Conservation (phyloP, 1,140 invertebrate genomes). For the Orchesella cincta region DNA sequence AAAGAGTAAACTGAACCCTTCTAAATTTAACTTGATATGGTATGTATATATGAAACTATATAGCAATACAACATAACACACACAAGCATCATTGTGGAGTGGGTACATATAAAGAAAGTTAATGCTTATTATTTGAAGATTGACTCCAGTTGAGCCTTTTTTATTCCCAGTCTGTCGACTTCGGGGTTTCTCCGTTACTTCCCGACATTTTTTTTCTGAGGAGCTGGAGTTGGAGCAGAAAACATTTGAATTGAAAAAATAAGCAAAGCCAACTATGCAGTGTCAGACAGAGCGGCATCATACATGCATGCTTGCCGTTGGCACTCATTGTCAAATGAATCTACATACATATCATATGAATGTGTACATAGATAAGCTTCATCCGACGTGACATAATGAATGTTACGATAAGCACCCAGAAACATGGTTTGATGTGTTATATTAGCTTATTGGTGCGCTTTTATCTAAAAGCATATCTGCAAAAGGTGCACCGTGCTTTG, state of each 20-base stretch:
- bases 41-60: too few relatives aligned
- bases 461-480: background rate
- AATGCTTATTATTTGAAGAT: too few relatives aligned
- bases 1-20: background rate
- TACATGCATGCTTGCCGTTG: too few relatives aligned
- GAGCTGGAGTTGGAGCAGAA: too few relatives aligned
- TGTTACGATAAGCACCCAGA: background rate
- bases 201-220: conserved; percentile 12
- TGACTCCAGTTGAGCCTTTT: conserved; percentile 17
- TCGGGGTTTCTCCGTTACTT: background rate
- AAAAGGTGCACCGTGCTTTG: too few relatives aligned
- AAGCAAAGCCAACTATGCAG: background rate
- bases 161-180: background rate
- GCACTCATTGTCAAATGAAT: too few relatives aligned
- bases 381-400: background rate
- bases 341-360: too few relatives aligned
- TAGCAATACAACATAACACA: too few relatives aligned
- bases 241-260: conserved; percentile 2
- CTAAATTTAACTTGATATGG: conserved; percentile 14
- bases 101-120: too few relatives aligned
- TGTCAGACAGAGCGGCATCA: conserved; percentile 22
- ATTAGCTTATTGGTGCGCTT: background rate
- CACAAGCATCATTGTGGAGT: too few relatives aligned
- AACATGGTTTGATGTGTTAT: too few relatives aligned
- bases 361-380: too few relatives aligned